Percentiles rank a stretch among this genome's conserved stretches.
Evolutionary conservation across 2,888 invertebrate genomes (phyloP).

Genomic region (Luperina testacea): DNA sequence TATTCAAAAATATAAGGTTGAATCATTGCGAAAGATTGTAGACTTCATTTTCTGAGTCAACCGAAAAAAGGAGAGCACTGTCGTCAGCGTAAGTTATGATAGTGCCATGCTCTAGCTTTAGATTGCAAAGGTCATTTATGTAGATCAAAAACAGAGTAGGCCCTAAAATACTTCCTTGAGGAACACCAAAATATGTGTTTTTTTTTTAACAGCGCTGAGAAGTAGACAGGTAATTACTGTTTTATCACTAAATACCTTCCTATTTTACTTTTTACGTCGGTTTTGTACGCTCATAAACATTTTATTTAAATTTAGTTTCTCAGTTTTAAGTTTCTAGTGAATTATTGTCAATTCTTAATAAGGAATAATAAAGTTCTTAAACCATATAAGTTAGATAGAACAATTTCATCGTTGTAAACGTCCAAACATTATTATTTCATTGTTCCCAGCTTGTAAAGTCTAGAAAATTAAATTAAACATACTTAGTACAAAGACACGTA

Average conservation of each 20-base stretch:
- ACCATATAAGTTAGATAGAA: neutral
- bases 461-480: constrained; percentile 23
- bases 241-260: neutral
- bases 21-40: too few species aligned
- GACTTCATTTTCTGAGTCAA: too few species aligned
- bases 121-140: too few species aligned
- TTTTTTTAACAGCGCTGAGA: too few species aligned
- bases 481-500: constrained; percentile 17
- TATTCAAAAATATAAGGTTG: too few species aligned
- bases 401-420: too few species aligned
- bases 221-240: neutral
- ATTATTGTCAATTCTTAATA: neutral
- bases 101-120: too few species aligned
- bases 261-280: neutral
- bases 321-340: neutral
- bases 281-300: neutral
- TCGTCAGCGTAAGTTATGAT: too few species aligned
- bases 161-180: too few species aligned
- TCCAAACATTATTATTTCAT: neutral
- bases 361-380: neutral
- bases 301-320: neutral
- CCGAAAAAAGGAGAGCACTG: too few species aligned
- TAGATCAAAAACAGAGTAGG: too few species aligned
- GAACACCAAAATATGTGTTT: too few species aligned
- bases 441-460: neutral